Evolutionary conservation across 2,888 invertebrate species (phyloP), one percentile per base, ranked within the genome.

Genomic region (Petrolisthes cinctipes): DNA sequence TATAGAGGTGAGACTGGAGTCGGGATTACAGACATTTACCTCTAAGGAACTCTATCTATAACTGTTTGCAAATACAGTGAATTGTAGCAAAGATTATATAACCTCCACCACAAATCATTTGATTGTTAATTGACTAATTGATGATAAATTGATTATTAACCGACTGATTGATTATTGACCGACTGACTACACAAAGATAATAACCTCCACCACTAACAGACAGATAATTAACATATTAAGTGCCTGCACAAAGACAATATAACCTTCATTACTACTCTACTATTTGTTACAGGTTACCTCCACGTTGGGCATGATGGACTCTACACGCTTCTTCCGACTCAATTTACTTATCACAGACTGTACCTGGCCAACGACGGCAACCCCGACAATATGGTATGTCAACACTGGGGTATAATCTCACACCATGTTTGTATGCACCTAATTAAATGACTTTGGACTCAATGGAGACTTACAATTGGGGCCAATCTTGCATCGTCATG

Each of bases 231-330:
- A 37, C 37, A 1, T 37, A 37, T 37, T 37, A 37, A 37, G 37
- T 37, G 37, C 61, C 61, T 61, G 61, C 11, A 9, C 61, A 61
- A 9, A 61, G 9, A 61, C 9, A 17, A 11, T 9, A 37, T 37
- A 37, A 37, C 37, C 37, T 37, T 2, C 37, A 37, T 2, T 37
- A 37, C 37, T 37, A 37, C 37, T 2, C 2, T 37, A 37, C 37
- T 37, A n/a, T 71, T 7, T 71, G 6, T n/a, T 79, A 9, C 53
- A 83, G 83, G 76, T 9, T 76, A 76, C 75, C 56, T 83, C 17
- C 75, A 83, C 11, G 61, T 71, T 7, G 37, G 76, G 6, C 83
- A 83, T 9, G 83, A 83, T 9, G 83, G 83, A 17, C 37, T 76
- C 20, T 83, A 83, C n/a, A 23, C 76, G 5, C 5, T 76, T 6